A percentile compares a stretch with the other conserved stretches of the same genome.
Conservation (phyloP, 1,140 invertebrate species). For the Pantala flavescens region DNA sequence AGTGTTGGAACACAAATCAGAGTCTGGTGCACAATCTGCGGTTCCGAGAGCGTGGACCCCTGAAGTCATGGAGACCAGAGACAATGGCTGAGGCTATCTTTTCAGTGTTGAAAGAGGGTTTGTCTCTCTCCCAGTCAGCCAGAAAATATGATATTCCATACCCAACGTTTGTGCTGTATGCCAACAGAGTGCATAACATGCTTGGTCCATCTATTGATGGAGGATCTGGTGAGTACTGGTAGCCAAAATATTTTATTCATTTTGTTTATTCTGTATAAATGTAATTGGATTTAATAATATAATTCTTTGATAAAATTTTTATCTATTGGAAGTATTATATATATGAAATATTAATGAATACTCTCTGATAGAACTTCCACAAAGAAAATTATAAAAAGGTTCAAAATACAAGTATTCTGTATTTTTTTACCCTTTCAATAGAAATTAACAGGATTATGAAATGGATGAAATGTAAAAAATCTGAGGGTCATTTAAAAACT, state of each 20-base stretch:
- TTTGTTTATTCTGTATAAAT: too few relatives aligned
- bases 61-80: constrained; percentile 85
- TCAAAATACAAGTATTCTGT: too few relatives aligned
- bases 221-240: constrained; percentile 55
- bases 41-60: constrained; percentile 79
- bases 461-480: too few relatives aligned
- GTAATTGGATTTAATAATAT: too few relatives aligned
- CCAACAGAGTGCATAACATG: constrained; percentile 87
- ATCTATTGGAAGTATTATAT: too few relatives aligned
- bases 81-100: constrained; percentile 91
- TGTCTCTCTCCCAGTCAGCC: constrained; percentile 77
- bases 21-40: constrained; percentile 75
- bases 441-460: too few relatives aligned
- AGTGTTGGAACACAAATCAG: constrained; percentile 85
- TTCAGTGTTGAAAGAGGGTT: constrained; percentile 79
- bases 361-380: too few relatives aligned
- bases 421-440: too few relatives aligned
- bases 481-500: too few relatives aligned
- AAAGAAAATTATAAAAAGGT: too few relatives aligned
- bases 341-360: too few relatives aligned
- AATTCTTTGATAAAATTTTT: too few relatives aligned
- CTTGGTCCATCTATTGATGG: constrained; percentile 78
- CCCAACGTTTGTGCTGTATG: constrained; percentile 87
- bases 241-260: neutral
- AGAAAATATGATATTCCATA: constrained; percentile 89